A percentile compares a stretch with the other conserved stretches of the same genome.
These are phyloP conservation scores for Andrena dorsata DNA, from an alignment of 2,888 invertebrate genomes.

Conservation along the genomic window DNA sequence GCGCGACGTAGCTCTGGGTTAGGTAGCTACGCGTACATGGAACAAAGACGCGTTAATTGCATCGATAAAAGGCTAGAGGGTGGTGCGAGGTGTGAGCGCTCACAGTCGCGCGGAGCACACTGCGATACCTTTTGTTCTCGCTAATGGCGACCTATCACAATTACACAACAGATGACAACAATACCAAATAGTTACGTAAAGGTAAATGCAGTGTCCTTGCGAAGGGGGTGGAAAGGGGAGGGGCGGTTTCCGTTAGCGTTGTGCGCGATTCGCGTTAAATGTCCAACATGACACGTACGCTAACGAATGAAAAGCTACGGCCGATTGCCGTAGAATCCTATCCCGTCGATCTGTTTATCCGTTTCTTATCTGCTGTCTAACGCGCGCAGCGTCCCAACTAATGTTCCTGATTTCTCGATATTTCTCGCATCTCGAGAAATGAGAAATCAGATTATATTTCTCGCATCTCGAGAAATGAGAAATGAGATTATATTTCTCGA, in stretches of 20 bases:
- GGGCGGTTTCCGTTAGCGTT: background rate
- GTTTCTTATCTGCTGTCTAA: too few relatives aligned
- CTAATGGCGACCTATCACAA: conserved; percentile 30
- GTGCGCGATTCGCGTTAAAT: background rate
- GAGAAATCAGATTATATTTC: too few relatives aligned
- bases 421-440: too few relatives aligned
- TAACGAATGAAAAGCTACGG: background rate
- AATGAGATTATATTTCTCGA: too few relatives aligned
- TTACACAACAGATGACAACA: conserved; percentile 57
- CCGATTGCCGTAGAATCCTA: too few relatives aligned
- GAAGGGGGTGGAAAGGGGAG: background rate
- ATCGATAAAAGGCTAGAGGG: background rate
- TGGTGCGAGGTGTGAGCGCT: background rate
- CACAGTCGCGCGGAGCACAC: conserved; percentile 8
- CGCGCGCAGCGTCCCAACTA: too few relatives aligned
- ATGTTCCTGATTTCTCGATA: too few relatives aligned
- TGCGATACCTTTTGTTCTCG: conserved; percentile 53
- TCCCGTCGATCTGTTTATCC: too few relatives aligned
- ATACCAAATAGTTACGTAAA: conserved; percentile 55
- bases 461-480: too few relatives aligned
- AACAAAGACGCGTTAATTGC: conserved; percentile 11
- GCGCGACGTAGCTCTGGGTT: background rate
- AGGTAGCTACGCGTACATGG: background rate
- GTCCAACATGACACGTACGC: background rate
- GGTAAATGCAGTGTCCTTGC: conserved; percentile 44